phyloP scores from a whole-genome alignment of 2,888 invertebrate genomes.

The Orthosia incerta region DNA sequence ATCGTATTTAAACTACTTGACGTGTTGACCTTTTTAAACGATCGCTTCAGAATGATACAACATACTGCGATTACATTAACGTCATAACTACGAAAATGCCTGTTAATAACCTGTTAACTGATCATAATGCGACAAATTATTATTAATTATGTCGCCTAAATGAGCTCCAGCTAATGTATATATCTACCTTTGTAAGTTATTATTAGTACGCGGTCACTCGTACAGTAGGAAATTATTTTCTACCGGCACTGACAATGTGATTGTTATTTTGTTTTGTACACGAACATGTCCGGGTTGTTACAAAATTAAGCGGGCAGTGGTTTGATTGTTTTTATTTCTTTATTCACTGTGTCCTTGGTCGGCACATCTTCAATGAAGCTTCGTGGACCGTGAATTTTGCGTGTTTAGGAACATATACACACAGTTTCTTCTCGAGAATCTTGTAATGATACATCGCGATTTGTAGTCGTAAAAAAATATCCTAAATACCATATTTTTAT shows the following conservation, averaged over 20 bases:
- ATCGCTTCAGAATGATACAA: conserved; percentile 37
- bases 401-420: conserved; percentile 63
- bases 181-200: conserved; percentile 42
- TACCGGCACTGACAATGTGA: conserved; percentile 57
- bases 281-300: conserved; percentile 68
- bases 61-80: conserved; percentile 37
- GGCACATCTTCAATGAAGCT: conserved; percentile 79
- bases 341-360: conserved; percentile 78
- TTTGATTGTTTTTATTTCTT: conserved; percentile 73
- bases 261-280: conserved; percentile 66
- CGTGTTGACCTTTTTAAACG: conserved; percentile 57
- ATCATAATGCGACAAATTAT: conserved; percentile 40
- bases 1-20: conserved; percentile 62
- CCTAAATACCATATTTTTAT: conserved; percentile 9
- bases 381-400: conserved; percentile 81
- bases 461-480: background rate
- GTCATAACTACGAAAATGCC: conserved; percentile 41
- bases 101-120: conserved; percentile 39
- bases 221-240: conserved; percentile 66
- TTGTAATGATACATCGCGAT: conserved; percentile 9
- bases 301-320: conserved; percentile 70
- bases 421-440: conserved; percentile 44
- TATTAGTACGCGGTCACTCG: conserved; percentile 50
- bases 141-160: conserved; percentile 41
- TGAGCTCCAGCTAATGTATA: conserved; percentile 30